Percentiles rank a stretch among this genome's conserved stretches.
phyloP scores from a whole-genome alignment of 1,140 invertebrate species.

The Zaprionus tsacasi region DNA sequence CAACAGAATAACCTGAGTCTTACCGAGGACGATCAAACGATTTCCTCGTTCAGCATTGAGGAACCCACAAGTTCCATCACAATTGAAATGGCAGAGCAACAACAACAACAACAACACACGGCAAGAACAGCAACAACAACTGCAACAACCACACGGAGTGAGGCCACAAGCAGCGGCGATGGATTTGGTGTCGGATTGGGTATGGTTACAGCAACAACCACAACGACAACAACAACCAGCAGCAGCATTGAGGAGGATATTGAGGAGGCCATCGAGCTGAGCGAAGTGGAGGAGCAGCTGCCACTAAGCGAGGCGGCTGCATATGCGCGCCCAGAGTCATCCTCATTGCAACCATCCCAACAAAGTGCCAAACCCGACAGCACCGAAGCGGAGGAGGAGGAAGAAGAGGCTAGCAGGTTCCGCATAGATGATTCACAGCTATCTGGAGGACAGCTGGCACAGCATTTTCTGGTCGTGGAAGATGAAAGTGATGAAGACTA shows the following conservation, averaged over 20 bases:
- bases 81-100: constrained; percentile 73
- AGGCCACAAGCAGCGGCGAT: constrained; percentile 47
- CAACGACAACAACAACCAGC: constrained; percentile 55
- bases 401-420: constrained; percentile 52
- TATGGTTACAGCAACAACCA: constrained; percentile 32
- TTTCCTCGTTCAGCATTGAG: constrained; percentile 71
- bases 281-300: constrained; percentile 66
- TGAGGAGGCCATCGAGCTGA: constrained; percentile 77
- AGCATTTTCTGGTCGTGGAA: constrained; percentile 68
- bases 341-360: constrained; percentile 10
- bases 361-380: constrained; percentile 64
- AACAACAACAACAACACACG: constrained; percentile 34
- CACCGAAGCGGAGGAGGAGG: constrained; percentile 13
- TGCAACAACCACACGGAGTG: constrained; percentile 26
- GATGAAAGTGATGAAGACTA: constrained; percentile 49
- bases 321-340: constrained; percentile 23
- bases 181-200: constrained; percentile 25
- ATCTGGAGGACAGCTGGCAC: constrained; percentile 72
- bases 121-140: constrained; percentile 45
- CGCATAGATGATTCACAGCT: constrained; percentile 75
- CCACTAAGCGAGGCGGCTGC: constrained; percentile 55
- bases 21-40: constrained; percentile 65
- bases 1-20: constrained; percentile 68
- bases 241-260: constrained; percentile 83
- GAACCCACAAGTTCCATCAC: constrained; percentile 77